Evolutionary conservation across 2,113 vertebrate genomes (phyloP), one percentile per base, ranked within the genome.

Genomic region (Lophura nycthemera): DNA sequence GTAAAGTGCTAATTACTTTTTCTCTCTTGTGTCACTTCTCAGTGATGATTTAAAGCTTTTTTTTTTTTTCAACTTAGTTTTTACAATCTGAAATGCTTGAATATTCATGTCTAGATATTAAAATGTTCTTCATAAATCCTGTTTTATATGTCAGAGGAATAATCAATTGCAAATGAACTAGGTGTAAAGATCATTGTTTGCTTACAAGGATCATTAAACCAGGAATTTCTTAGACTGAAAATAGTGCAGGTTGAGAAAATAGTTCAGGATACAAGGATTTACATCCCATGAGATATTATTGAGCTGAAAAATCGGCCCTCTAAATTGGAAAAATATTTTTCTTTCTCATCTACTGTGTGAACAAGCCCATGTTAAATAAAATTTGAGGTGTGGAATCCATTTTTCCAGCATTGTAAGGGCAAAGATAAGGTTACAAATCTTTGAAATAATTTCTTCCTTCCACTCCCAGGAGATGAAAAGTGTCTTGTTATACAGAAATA

Each of bases 381-480:
- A 82, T 75, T 75, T 60, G 38, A 94, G 70, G 47, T 69, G 69
- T 38, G 30, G 47, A 86, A 88, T 90, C 70, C 40, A 60, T 47
- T 84, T 86, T 56, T 27, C 47, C 40, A 84, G 25, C 11, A 88
- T 84, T 92, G 86, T 15, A 83, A 93, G 83, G 38, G 69, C 38
- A 93, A 78, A 30, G 13, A 19, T 78, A 78, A 86, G 65, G 64
- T 86, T 38, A 90, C 88, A 89, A 79, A 70, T 75, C 21, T 43
- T 76, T 84, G 64, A 86, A 90, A 91, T 78, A 74, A 59, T 74
- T 88, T 92, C 13, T 95, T 86, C 21, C 29, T 94, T 84, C 29
- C 38, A 70, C 22, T 76, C 48, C 6, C 56, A 69, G 20, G 66
- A 71, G 36, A 90, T 63, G 20, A 34, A 29, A 90, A 64, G 14